phyloP scores from a whole-genome alignment of 2,888 invertebrate species.

The Argyra leucocephala region DNA sequence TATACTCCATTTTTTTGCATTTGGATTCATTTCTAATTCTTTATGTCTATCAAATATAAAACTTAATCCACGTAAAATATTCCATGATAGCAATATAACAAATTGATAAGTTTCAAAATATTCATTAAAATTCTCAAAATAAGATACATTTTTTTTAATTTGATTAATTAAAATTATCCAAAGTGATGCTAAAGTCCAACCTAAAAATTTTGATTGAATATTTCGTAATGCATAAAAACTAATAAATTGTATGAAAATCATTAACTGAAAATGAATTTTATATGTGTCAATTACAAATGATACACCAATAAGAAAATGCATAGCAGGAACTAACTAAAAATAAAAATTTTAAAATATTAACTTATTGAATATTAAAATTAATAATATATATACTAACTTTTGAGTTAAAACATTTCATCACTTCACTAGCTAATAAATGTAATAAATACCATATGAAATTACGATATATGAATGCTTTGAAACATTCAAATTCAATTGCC shows the following conservation, averaged over 20 bases:
- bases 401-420: slow-evolving; percentile 14
- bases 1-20: slow-evolving; percentile 19
- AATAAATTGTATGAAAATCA: slow-evolving; percentile 27
- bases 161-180: slow-evolving; percentile 36
- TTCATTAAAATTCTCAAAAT: slow-evolving; percentile 7
- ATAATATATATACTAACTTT: slow-evolving; percentile 17
- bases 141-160: slow-evolving; percentile 25
- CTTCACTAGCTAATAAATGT: slow-evolving; percentile 30
- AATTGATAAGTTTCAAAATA: slow-evolving; percentile 35
- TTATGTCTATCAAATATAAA: slow-evolving; percentile 48
- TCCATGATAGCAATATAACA: slow-evolving; percentile 50
- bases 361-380: not conserved
- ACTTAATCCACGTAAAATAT: slow-evolving; percentile 65
- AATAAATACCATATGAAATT: slow-evolving; percentile 36
- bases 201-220: slow-evolving; percentile 26
- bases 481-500: slow-evolving; percentile 39
- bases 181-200: slow-evolving; percentile 31
- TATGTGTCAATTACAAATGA: slow-evolving; percentile 29
- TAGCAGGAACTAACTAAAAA: slow-evolving; percentile 26
- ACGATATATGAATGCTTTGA: slow-evolving; percentile 31
- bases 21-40: slow-evolving; percentile 31
- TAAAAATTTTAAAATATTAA: slow-evolving; percentile 21
- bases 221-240: slow-evolving; percentile 31
- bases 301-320: slow-evolving; percentile 29
- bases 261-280: slow-evolving; percentile 26